Percentiles rank a stretch among this genome's conserved stretches.
Evolutionary conservation across 1,140 invertebrate species (phyloP).

Genomic region (Samia ricini): DNA sequence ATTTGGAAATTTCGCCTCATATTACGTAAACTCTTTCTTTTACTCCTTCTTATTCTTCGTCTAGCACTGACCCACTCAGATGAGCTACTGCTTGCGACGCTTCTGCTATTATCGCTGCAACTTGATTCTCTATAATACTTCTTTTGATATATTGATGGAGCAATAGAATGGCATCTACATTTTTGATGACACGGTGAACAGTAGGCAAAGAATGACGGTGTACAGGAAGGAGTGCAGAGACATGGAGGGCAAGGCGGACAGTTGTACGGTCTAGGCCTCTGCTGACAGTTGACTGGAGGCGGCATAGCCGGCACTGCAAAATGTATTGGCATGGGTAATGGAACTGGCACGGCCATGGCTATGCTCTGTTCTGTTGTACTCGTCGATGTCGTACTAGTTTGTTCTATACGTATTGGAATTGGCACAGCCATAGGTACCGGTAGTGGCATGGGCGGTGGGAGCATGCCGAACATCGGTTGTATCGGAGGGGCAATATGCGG

Average conservation of each 20-base stretch:
- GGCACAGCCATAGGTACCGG: conserved; percentile 28
- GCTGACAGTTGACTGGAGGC: conserved; percentile 18
- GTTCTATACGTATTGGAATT: conserved; percentile 11
- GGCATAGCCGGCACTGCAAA: conserved; percentile 28
- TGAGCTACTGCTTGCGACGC: background rate
- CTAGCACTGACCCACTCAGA: conserved; percentile 1
- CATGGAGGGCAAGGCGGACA: conserved; percentile 59
- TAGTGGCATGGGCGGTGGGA: conserved; percentile 26
- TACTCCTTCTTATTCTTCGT: conserved; percentile 3
- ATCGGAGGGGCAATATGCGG: conserved; percentile 8
- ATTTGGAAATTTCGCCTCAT: conserved; percentile 26
- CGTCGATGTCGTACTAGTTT: conserved; percentile 33
- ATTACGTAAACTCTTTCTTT: conserved; percentile 12
- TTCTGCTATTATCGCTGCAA: background rate
- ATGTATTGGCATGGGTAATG: conserved; percentile 37
- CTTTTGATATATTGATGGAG: conserved; percentile 15
- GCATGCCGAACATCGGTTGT: conserved; percentile 24
- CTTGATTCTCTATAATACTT: background rate
- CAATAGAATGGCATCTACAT: conserved; percentile 51
- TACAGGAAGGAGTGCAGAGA: conserved; percentile 48
- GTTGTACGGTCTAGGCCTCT: conserved; percentile 19
- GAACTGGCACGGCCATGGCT: conserved; percentile 26
- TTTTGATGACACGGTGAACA: conserved; percentile 58
- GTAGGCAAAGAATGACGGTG: conserved; percentile 57
- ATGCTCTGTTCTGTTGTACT: conserved; percentile 18